Evolutionary conservation across 2,797 vertebrate species (phyloP).

Genomic region (Fringilla coelebs): DNA sequence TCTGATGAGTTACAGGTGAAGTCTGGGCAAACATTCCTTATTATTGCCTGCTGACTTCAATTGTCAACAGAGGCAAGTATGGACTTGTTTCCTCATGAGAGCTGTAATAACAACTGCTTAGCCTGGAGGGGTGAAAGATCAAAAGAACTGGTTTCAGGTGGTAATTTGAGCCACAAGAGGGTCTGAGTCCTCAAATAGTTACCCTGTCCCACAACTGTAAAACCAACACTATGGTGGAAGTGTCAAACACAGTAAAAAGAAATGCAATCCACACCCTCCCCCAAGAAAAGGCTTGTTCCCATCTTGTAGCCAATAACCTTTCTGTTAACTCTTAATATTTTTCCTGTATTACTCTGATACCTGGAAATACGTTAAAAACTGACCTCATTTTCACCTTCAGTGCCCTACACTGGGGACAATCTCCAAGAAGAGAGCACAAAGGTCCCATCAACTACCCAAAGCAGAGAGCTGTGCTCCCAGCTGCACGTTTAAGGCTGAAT

Average conservation of each 20-base stretch:
- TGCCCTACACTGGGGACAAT: neutral
- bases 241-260: neutral
- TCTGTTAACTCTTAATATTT: neutral
- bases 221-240: neutral
- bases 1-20: conserved; percentile 38
- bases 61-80: conserved; percentile 34
- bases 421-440: neutral
- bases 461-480: rapidly evolving
- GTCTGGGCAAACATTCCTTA: conserved; percentile 51
- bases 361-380: neutral
- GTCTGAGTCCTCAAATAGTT: neutral
- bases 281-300: neutral
- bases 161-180: conserved; percentile 3
- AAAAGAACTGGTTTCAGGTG: conserved; percentile 36
- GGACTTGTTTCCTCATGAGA: conserved; percentile 27
- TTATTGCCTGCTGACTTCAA: conserved; percentile 18
- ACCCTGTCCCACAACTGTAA: neutral
- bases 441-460: neutral
- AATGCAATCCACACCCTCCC: neutral
- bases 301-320: neutral
- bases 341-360: neutral
- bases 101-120: conserved; percentile 22
- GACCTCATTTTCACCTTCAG: neutral
- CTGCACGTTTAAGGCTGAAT: neutral
- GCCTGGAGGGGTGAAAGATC: conserved; percentile 49